phyloP scores from a whole-genome alignment of 2,797 vertebrate genomes.

The Decapterus maruadsi region DNA sequence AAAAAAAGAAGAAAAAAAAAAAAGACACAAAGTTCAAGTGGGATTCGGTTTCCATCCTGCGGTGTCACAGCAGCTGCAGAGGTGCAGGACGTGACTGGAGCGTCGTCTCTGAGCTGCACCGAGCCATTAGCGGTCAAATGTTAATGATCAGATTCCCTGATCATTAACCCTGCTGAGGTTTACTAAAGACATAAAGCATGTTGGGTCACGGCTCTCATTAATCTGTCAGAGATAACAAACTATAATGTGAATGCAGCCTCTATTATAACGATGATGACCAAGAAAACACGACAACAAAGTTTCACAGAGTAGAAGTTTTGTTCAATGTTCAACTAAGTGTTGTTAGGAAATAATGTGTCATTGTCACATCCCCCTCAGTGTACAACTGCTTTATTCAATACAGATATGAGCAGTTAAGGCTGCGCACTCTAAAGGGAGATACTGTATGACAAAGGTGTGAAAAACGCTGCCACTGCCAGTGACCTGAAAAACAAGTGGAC shows the following conservation, averaged over 20 bases:
- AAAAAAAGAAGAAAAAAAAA: too few species aligned
- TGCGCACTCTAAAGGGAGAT: background rate
- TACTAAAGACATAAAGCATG: constrained; percentile 4
- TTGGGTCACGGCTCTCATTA: constrained; percentile 37
- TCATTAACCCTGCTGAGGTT: constrained; percentile 47
- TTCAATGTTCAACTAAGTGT: background rate
- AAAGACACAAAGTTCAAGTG: constrained; percentile 14
- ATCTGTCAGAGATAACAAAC: constrained; percentile 27
- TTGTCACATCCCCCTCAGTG: background rate
- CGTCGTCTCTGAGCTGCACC: background rate
- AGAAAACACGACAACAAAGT: constrained; percentile 3
- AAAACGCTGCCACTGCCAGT: background rate
- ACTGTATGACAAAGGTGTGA: background rate
- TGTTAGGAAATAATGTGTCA: too few species aligned
- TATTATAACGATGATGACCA: constrained; percentile 1
- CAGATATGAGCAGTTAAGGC: constrained; percentile 13
- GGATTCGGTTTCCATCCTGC: constrained; percentile 10
- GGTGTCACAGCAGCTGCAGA: background rate
- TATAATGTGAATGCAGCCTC: background rate
- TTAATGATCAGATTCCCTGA: constrained; percentile 30
- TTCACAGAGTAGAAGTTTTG: background rate
- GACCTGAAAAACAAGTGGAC: background rate
- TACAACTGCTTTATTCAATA: background rate
- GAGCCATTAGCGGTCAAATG: constrained; percentile 19
- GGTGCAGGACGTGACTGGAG: background rate